Evolutionary conservation across 1,140 invertebrate species (phyloP).

Genomic region (Drosophila azteca): DNA sequence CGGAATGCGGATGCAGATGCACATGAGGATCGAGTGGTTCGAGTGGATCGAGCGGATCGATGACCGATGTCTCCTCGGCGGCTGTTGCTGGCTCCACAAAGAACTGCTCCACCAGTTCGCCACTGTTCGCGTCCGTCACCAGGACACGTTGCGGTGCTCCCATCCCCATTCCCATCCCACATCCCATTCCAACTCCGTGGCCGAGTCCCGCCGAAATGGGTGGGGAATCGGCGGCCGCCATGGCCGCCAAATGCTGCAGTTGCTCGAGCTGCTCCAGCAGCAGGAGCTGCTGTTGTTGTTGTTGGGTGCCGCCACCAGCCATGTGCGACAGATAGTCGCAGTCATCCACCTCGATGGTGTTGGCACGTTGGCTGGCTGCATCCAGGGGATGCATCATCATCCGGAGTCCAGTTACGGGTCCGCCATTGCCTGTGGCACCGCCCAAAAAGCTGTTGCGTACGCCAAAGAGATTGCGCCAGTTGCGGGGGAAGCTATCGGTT

Average conservation of each 20-base stretch:
- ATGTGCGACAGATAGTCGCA: conserved; percentile 67
- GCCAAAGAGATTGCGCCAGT: conserved; percentile 77
- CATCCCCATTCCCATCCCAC: conserved; percentile 36
- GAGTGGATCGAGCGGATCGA: conserved; percentile 35
- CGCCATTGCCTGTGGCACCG: conserved; percentile 29
- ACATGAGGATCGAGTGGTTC: conserved; percentile 61
- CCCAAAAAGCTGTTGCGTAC: conserved; percentile 50
- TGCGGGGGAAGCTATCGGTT: conserved; percentile 72
- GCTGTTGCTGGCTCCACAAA: conserved; percentile 67
- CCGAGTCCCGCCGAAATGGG: conserved; percentile 62
- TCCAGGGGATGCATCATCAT: conserved; percentile 49
- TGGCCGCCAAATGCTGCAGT: conserved; percentile 70
- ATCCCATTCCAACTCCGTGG: neutral
- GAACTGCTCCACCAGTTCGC: conserved; percentile 74
- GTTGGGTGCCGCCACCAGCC: conserved; percentile 43
- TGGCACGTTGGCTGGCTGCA: conserved; percentile 63
- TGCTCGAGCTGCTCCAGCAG: conserved; percentile 78
- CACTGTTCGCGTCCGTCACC: conserved; percentile 67
- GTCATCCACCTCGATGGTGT: conserved; percentile 82
- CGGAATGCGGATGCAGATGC: conserved; percentile 68
- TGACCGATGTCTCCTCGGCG: conserved; percentile 54
- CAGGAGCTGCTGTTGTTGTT: conserved; percentile 62
- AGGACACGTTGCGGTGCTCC: conserved; percentile 55
- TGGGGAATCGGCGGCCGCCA: conserved; percentile 76
- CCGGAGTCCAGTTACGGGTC: conserved; percentile 58